Evolutionary conservation across 2,797 vertebrate genomes (phyloP).

Genomic region (Limosa lapponica): DNA sequence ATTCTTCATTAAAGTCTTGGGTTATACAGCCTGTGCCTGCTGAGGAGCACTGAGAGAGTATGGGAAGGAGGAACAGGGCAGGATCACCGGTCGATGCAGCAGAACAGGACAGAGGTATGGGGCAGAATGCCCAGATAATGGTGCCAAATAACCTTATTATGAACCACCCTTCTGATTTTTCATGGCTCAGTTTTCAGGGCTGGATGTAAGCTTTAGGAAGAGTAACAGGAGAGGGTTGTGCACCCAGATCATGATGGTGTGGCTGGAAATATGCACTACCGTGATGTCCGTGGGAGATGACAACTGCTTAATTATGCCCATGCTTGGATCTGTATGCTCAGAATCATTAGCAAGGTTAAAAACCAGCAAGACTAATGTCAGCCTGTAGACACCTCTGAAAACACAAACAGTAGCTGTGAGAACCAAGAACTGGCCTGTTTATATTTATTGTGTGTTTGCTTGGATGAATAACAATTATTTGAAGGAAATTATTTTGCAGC

Average conservation of each 20-base stretch:
- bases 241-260: not conserved
- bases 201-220: not conserved
- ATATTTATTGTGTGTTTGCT: not conserved
- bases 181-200: not conserved
- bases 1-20: not conserved
- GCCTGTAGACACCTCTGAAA: not conserved
- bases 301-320: not conserved
- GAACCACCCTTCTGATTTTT: not conserved
- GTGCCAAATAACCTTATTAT: not conserved
- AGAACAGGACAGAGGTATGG: not conserved
- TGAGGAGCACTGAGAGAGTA: not conserved
- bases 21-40: not conserved
- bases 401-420: not conserved
- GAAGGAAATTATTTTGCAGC: not conserved
- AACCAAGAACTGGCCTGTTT: not conserved
- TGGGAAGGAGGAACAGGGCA: not conserved
- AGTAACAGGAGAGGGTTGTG: accelerated
- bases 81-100: not conserved
- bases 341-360: not conserved
- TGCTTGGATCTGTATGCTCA: not conserved
- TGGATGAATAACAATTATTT: not conserved
- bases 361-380: not conserved
- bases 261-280: not conserved
- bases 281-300: not conserved
- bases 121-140: not conserved